Evolutionary conservation across 2,888 invertebrate species (phyloP), one percentile per base, ranked within the genome.

Genomic region (Lasioglossum lativentre): DNA sequence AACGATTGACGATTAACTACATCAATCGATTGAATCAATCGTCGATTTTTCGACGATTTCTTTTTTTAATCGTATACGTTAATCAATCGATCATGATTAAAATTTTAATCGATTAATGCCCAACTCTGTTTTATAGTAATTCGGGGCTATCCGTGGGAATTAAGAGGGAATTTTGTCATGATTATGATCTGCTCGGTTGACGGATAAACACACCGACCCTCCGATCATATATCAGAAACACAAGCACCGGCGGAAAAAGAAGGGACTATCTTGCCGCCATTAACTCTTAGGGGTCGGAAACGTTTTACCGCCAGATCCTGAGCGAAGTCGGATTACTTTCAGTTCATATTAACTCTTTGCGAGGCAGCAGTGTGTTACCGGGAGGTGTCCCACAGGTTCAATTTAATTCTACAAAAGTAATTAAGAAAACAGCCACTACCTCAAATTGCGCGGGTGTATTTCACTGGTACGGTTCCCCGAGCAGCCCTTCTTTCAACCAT

Each of bases 351-450:
- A 86, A 85, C 85, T 63, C 73, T 47, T 81, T 42, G 38, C 73
- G n/a, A 52, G 34, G 14, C 42, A 47, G 30, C 52, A 38, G 34
- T 45, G 59, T 47, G 75, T 59, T 71, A 30, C 63, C 40, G 19
- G 27, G 4, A 14, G 12, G 40, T 72, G 68, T 40, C 74, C 68
- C 78, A 47, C 45, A 38, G 77, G 78, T 23, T 70, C 85, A 70
- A 86, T 85, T 85, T 81, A 77, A 86, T 86, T 78, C 59, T 59
- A 73, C 75, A 75, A 81, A 81, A 81, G 86, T 81, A 85, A 86
- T 86, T 86, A 81, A 78, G 81, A 81, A 78, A 78, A 75, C 81
- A 85, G 78, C 42, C 80, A 56, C 78, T 75, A 85, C 72, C 78
- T 85, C 81, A 76, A 78, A 85, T 78, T 86, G 75, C 47, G 59